phyloP scores from a whole-genome alignment of 2,888 invertebrate species.

The Tinea pellionella region DNA sequence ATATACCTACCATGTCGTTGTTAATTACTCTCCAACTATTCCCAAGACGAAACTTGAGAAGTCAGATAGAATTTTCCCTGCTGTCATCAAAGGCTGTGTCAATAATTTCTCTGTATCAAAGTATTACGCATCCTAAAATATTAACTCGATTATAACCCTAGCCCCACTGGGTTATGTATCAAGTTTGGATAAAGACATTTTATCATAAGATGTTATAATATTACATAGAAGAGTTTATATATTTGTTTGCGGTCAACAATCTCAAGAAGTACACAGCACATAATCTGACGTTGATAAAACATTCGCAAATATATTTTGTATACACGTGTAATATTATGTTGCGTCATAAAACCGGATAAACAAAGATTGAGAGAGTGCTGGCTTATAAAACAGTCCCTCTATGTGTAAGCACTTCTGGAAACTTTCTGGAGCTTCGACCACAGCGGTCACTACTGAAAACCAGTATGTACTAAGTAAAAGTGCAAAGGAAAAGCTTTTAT shows the following conservation, averaged over 20 bases:
- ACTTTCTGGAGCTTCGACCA: background rate
- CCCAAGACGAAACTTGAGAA: background rate
- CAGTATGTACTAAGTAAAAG: background rate
- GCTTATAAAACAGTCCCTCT: background rate
- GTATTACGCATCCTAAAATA: background rate
- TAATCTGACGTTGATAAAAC: background rate
- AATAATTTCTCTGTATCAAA: background rate
- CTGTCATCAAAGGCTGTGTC: conserved; percentile 4
- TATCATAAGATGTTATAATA: background rate
- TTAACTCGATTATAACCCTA: background rate
- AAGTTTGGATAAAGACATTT: background rate
- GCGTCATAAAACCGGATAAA: background rate
- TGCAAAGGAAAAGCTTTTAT: background rate
- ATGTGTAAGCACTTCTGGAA: background rate
- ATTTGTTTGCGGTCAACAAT: background rate
- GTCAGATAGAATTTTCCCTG: background rate
- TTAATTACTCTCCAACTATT: background rate
- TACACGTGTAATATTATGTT: background rate
- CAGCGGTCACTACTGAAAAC: background rate
- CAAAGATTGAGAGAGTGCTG: background rate
- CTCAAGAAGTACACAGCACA: background rate
- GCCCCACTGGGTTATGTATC: background rate
- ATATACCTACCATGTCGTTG: background rate
- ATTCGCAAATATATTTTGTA: background rate
- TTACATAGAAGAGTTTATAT: background rate